Evolutionary conservation across 2,113 vertebrate species (phyloP).

Genomic region (Aviceda subcristata): DNA sequence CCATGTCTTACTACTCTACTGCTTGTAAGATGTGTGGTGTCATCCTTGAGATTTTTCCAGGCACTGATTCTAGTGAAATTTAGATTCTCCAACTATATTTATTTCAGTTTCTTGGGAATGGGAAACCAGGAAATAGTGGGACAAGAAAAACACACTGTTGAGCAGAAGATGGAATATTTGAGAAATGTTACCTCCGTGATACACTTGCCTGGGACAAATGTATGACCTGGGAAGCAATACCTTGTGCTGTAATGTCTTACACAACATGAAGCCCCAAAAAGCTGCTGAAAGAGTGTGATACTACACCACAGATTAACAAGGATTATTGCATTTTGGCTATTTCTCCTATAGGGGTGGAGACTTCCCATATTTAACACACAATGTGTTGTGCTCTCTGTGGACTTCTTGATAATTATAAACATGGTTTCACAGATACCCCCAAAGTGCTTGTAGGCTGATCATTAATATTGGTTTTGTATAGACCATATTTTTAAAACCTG

Average conservation of each 20-base stretch:
- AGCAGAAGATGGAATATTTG: background rate
- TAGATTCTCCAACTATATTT: background rate
- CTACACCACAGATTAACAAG: background rate
- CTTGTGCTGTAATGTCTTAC: background rate
- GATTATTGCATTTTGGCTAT: background rate
- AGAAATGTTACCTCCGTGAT: background rate
- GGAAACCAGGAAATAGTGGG: background rate
- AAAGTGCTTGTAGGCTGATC: background rate
- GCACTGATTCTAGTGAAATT: background rate
- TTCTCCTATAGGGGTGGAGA: background rate
- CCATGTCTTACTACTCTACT: background rate
- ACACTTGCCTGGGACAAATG: background rate
- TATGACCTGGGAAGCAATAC: background rate
- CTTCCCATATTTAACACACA: background rate
- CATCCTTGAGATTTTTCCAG: background rate
- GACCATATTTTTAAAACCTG: background rate
- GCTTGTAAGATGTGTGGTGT: background rate
- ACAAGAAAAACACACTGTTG: background rate
- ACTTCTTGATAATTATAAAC: background rate
- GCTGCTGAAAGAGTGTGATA: background rate
- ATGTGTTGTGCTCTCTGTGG: background rate
- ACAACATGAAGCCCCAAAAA: background rate
- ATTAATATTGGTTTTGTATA: background rate
- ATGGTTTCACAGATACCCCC: background rate
- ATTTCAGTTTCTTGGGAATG: background rate